Conservation (phyloP, 2,113 vertebrate species). For the Alectura lathami region DNA sequence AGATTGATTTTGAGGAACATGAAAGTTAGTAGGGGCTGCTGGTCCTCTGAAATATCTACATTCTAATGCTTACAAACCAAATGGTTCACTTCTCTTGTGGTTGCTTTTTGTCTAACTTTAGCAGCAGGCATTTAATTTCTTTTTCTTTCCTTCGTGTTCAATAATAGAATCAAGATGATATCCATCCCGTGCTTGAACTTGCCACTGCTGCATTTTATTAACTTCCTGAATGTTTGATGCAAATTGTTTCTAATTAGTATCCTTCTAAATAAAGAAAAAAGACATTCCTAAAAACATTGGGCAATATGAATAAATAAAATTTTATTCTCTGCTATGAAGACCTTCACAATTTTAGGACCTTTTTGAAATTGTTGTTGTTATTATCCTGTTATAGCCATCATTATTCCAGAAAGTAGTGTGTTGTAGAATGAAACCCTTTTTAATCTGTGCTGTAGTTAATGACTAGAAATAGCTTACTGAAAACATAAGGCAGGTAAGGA, state of each 20-base stretch:
- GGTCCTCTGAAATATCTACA: background rate
- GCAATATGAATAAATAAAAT: background rate
- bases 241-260: conserved; percentile 28
- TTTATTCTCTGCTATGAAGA: background rate
- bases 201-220: conserved; percentile 4
- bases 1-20: background rate
- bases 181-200: background rate
- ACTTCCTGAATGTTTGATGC: conserved; percentile 26
- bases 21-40: background rate
- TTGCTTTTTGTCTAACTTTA: background rate
- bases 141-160: background rate
- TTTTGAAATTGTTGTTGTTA: background rate
- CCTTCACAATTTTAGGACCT: background rate
- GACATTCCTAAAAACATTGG: background rate
- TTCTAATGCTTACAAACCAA: background rate
- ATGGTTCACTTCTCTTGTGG: background rate
- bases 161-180: background rate
- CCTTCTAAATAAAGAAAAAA: background rate
- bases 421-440: background rate
- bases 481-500: background rate
- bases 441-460: background rate
- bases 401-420: background rate
- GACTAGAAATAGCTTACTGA: background rate
- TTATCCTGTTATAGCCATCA: background rate
- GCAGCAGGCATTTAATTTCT: background rate